Percentiles rank a stretch among this genome's conserved stretches.
phyloP scores from a whole-genome alignment of 2,113 vertebrate genomes.

The Rhinoderma darwinii region DNA sequence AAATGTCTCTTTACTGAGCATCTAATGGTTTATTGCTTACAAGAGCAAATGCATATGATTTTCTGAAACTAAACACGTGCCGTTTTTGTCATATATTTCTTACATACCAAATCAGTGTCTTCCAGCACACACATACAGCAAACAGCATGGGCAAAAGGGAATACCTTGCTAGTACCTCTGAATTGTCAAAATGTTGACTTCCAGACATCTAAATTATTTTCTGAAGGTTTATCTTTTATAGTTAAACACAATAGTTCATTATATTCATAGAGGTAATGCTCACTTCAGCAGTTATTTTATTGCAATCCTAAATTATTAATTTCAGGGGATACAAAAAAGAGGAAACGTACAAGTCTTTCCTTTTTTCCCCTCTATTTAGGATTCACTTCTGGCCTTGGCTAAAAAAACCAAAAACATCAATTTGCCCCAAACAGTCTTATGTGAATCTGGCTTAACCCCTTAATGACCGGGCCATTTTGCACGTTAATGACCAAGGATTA shows the following conservation, averaged over 20 bases:
- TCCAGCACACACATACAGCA: background rate
- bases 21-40: constrained; percentile 1
- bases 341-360: too few relatives aligned
- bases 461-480: too few relatives aligned
- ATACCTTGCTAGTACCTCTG: background rate
- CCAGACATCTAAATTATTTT: background rate
- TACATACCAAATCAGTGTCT: background rate
- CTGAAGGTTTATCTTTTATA: background rate
- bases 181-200: background rate
- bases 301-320: too few relatives aligned
- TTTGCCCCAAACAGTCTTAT: too few relatives aligned
- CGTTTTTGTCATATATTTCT: background rate
- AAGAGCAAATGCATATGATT: constrained; percentile 6
- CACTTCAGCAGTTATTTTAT: too few relatives aligned
- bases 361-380: too few relatives aligned
- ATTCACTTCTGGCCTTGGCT: too few relatives aligned
- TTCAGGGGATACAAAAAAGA: too few relatives aligned
- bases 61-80: constrained; percentile 5
- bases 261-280: too few relatives aligned
- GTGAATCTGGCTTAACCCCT: too few relatives aligned
- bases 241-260: background rate
- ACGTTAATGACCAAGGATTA: too few relatives aligned
- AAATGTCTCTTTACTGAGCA: background rate
- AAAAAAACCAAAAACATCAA: too few relatives aligned
- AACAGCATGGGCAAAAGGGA: background rate